Percentiles rank a stretch among this genome's conserved stretches.
These are phyloP conservation scores for Archaeoteleia sp. DNA, from an alignment of 2,888 invertebrate genomes.

Conservation along the genomic window DNA sequence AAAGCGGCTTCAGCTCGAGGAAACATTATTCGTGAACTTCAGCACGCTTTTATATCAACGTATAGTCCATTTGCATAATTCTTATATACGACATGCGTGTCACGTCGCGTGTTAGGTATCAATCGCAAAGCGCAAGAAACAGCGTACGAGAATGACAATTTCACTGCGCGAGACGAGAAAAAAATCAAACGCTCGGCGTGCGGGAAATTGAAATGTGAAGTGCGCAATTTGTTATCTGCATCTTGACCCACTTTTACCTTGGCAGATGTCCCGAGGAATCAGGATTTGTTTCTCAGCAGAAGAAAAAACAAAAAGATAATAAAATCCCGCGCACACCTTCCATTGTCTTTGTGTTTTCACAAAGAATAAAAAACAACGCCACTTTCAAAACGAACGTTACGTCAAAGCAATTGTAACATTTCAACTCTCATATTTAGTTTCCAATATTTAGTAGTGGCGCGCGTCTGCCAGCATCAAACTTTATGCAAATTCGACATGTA, in stretches of 20 bases:
- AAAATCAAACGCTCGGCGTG: slow-evolving; percentile 11
- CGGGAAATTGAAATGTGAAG: slow-evolving; percentile 32
- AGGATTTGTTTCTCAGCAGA: not conserved
- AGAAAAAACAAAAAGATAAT: not conserved
- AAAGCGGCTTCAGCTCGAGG: slow-evolving; percentile 8
- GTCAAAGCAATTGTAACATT: no score
- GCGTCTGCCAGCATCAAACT: no score
- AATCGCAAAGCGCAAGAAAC: slow-evolving; percentile 13
- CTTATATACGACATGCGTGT: slow-evolving; percentile 12
- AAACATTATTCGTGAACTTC: slow-evolving; percentile 16
- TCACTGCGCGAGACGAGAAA: slow-evolving; percentile 2
- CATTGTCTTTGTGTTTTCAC: not conserved
- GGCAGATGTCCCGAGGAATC: slow-evolving; percentile 37
- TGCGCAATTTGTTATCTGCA: slow-evolving; percentile 40
- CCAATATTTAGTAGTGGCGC: no score
- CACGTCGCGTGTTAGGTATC: slow-evolving; percentile 32
- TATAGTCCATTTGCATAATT: slow-evolving; percentile 16
- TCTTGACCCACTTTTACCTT: slow-evolving; percentile 44
- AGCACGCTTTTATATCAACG: slow-evolving; percentile 21
- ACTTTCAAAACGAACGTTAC: not conserved
- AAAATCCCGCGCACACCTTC: not conserved
- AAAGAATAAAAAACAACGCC: not conserved
- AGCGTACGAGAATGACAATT: slow-evolving; percentile 12
- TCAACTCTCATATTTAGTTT: no score
- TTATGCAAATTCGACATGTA: no score